Base-by-base conservation (phyloP, 2,113 vertebrate species). In the Psilopsiagon aymara region DNA sequence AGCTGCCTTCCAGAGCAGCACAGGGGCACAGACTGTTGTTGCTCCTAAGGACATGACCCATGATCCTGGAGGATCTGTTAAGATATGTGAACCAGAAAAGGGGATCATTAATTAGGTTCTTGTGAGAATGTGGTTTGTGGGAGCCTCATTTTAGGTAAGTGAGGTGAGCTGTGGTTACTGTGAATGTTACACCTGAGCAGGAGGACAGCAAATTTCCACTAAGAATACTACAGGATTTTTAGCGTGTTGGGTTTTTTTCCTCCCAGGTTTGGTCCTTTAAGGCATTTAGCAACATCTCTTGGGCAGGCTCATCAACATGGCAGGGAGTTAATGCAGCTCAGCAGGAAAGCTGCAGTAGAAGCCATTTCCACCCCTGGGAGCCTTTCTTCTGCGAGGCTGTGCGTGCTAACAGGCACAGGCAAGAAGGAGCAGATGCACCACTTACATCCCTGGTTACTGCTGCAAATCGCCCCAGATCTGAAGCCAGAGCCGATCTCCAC, bases 401-500 rank as follows among this genome's bases (percentile, higher is more conserved):
- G 37, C 0, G 1, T 9, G 0, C 46, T 39, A 10, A 37, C 23
- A 13, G 49, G 51, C 67, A 18, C 3, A 2, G 74, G 74, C 27
- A 6, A 39, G 74, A 80, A 77, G 59, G 35, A 88, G 76, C 76
- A 86, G 49, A 41, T 28, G 27, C 31, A 17, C 20, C 13, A 0
- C 41, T 88, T 43, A 15, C 11, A 2, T 55, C 68, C 24, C 12
- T 4, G 2, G 39, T 60, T 11, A 3, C 51, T 68, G 29, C 69
- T 78, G 69, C 53, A 51, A 75, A 55, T 8, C 12, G 62, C 67
- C 23, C 52, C 41, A 60, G 16, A 52, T 6, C 20, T 82, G 82
- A 52, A 35, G 60, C 44, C 55, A 81, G 13, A 39, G 71, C 44
- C 37, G 7, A 39, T 55, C 33, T 79, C 55, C 52, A 49, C 57